Conservation (phyloP, 2,888 invertebrate species). For the Mantis religiosa region DNA sequence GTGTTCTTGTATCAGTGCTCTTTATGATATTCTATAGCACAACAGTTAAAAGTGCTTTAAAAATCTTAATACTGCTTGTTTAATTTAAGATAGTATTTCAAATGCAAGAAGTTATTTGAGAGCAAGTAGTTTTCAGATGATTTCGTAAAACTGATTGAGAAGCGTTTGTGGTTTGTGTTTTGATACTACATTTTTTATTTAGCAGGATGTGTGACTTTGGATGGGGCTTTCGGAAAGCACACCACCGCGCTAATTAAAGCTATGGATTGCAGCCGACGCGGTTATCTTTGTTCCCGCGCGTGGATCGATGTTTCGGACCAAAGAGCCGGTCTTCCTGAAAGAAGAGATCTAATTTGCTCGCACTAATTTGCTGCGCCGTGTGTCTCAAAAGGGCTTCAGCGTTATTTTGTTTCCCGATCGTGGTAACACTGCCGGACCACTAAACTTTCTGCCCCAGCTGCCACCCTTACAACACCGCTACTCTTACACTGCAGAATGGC, state of each 20-base stretch:
- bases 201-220: not conserved
- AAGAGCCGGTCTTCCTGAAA: not conserved
- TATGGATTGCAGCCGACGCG: not conserved
- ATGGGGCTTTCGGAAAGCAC: not conserved
- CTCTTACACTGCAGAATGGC: not conserved
- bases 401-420: conserved; percentile 5
- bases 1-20: too few species aligned
- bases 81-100: too few species aligned
- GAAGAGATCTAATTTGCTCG: not conserved
- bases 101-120: not conserved
- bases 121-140: not conserved
- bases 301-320: not conserved
- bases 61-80: not conserved
- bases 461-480: not conserved
- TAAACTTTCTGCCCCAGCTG: not conserved
- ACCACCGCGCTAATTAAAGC: not conserved
- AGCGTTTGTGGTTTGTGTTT: not conserved
- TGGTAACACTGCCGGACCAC: not conserved
- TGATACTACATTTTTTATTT: not conserved
- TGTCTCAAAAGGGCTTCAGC: not conserved
- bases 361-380: conserved; percentile 4
- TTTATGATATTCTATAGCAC: too few species aligned
- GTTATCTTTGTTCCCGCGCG: not conserved
- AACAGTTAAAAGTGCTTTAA: not conserved
- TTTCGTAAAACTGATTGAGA: not conserved